phyloP scores from a whole-genome alignment of 2,797 vertebrate genomes.

The Acropternis orthonyx region DNA sequence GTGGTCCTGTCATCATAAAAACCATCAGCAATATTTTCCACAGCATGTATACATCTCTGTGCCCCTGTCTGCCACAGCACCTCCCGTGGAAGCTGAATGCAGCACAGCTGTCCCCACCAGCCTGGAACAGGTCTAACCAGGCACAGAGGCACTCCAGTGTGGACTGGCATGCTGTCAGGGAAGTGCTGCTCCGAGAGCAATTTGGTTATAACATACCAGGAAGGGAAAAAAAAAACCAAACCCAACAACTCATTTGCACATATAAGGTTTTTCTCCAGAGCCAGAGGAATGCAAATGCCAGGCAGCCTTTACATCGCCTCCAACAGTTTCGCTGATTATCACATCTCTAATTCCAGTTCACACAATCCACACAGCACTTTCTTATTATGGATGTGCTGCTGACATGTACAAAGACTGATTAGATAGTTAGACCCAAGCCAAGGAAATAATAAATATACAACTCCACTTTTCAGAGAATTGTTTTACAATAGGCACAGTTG shows the following conservation, averaged over 20 bases:
- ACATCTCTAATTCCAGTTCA: constrained; percentile 63
- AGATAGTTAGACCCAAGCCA: constrained; percentile 58
- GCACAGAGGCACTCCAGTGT: neutral
- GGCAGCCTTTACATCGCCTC: constrained; percentile 37
- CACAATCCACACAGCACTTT: constrained; percentile 59
- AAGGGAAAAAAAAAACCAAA: neutral
- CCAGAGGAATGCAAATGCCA: constrained; percentile 1
- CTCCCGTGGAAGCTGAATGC: neutral
- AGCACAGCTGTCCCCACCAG: neutral
- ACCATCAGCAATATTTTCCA: neutral
- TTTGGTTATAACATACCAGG: neutral
- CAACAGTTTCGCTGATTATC: constrained; percentile 69
- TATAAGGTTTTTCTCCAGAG: neutral
- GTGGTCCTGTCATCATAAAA: neutral
- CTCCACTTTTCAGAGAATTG: neutral
- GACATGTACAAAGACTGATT: constrained; percentile 67
- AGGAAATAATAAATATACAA: constrained; percentile 23
- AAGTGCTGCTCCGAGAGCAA: neutral
- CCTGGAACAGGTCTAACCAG: neutral
- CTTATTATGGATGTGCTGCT: constrained; percentile 75
- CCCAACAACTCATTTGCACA: neutral
- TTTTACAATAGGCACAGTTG: neutral
- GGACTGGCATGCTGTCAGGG: neutral
- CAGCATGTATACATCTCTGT: neutral
- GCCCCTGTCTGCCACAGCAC: neutral